These are phyloP conservation scores for Neodiprion pinetum DNA, from an alignment of 1,140 invertebrate genomes.

Conservation along the genomic window DNA sequence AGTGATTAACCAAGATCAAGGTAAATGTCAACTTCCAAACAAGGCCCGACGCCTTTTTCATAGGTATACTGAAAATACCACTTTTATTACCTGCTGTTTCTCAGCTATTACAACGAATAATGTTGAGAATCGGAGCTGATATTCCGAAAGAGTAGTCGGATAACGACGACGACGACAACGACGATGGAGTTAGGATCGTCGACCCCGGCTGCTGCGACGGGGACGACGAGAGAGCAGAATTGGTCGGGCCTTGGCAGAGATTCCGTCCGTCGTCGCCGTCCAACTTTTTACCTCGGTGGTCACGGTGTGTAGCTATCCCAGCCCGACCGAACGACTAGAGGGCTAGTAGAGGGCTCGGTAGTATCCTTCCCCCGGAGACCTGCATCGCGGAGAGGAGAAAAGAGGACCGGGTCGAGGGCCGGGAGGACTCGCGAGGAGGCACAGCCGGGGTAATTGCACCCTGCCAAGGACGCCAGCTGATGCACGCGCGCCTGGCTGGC, in stretches of 20 bases:
- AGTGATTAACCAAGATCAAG: no score
- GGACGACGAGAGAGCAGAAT: background rate
- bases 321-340: background rate
- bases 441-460: conserved; percentile 60
- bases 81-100: no score
- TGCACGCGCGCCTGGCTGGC: conserved; percentile 36
- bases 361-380: background rate
- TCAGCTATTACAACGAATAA: no score
- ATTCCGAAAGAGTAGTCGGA: background rate
- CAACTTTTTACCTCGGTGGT: background rate
- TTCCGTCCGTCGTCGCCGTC: background rate
- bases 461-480: conserved; percentile 63
- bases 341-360: no score
- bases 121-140: background rate
- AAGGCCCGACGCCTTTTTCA: no score
- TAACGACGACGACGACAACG: background rate
- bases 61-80: no score
- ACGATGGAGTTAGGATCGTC: background rate
- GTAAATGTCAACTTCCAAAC: no score
- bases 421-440: conserved; percentile 29
- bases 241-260: background rate
- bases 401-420: background rate
- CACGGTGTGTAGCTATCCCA: conserved; percentile 6
- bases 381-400: background rate
- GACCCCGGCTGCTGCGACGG: background rate